Conservation (phyloP, 1,140 invertebrate genomes). For the Pseudomyrmex gracilis region DNA sequence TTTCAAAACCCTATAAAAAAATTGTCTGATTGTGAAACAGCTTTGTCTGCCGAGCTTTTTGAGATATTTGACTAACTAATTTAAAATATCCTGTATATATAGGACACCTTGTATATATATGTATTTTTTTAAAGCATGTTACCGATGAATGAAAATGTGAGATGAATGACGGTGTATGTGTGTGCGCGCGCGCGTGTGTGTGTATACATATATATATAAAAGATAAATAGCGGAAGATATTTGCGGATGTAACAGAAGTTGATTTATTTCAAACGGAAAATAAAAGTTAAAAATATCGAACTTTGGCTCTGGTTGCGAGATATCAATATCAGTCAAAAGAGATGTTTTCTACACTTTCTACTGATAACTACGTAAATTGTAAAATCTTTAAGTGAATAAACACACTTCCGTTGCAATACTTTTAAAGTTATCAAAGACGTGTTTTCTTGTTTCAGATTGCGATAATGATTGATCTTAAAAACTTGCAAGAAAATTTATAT, state of each 20-base stretch:
- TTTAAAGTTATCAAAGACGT: not conserved
- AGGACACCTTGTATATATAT: too few species aligned
- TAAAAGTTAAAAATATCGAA: conserved; percentile 44
- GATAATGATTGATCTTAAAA: not conserved
- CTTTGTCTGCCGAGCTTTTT: too few species aligned
- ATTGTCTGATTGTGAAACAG: too few species aligned
- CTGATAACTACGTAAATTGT: conserved; percentile 8
- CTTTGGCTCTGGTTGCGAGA: conserved; percentile 10
- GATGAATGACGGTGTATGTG: too few species aligned
- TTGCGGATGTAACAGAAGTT: conserved; percentile 20
- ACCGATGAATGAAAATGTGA: too few species aligned
- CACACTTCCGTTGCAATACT: conserved; percentile 15
- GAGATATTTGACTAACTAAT: too few species aligned
- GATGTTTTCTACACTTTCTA: conserved; percentile 47
- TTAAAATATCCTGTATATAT: too few species aligned
- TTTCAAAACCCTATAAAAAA: not conserved
- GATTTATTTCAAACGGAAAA: not conserved
- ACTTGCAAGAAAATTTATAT: not conserved
- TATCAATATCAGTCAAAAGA: not conserved
- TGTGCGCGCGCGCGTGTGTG: too few species aligned
- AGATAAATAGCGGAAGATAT: not conserved
- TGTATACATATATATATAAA: not conserved
- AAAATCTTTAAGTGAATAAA: conserved; percentile 26
- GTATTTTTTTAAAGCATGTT: too few species aligned
- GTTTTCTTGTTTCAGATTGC: not conserved